phyloP scores from a whole-genome alignment of 1,140 invertebrate species.

The Neodiprion virginianus region DNA sequence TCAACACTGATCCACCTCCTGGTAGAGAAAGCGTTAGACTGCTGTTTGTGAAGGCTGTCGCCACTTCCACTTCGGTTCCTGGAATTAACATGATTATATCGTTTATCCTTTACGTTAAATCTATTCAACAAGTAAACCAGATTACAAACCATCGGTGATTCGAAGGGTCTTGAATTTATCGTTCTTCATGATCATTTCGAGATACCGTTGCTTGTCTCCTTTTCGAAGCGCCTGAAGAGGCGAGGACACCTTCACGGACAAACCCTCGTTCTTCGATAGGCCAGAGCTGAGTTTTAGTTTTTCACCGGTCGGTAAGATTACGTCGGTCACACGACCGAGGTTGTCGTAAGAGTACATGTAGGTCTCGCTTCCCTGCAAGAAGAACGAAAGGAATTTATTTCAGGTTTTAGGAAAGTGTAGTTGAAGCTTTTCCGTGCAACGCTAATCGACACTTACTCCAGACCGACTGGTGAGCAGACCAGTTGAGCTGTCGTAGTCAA shows the following conservation, averaged over 20 bases:
- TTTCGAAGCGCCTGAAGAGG: slow-evolving; percentile 54
- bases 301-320: slow-evolving; percentile 90
- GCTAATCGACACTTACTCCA: slow-evolving; percentile 63
- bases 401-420: slow-evolving; percentile 26
- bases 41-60: slow-evolving; percentile 78
- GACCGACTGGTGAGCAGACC: slow-evolving; percentile 82
- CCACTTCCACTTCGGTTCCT: slow-evolving; percentile 73
- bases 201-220: slow-evolving; percentile 50
- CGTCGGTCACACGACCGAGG: slow-evolving; percentile 81
- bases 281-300: slow-evolving; percentile 79
- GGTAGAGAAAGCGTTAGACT: slow-evolving; percentile 75
- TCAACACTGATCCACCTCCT: slow-evolving; percentile 74
- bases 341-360: slow-evolving; percentile 90
- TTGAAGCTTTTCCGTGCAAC: slow-evolving; percentile 24
- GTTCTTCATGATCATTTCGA: slow-evolving; percentile 64
- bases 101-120: not conserved
- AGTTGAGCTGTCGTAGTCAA: slow-evolving; percentile 85
- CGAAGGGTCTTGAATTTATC: slow-evolving; percentile 64
- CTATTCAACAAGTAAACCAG: slow-evolving; percentile 5
- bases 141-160: slow-evolving; percentile 61
- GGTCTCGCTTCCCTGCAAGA: slow-evolving; percentile 78
- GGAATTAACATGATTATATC: slow-evolving; percentile 23
- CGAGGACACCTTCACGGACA: slow-evolving; percentile 73
- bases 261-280: slow-evolving; percentile 75
- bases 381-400: slow-evolving; percentile 32